phyloP scores from a whole-genome alignment of 2,113 vertebrate species.

The Ascaphus truei region DNA sequence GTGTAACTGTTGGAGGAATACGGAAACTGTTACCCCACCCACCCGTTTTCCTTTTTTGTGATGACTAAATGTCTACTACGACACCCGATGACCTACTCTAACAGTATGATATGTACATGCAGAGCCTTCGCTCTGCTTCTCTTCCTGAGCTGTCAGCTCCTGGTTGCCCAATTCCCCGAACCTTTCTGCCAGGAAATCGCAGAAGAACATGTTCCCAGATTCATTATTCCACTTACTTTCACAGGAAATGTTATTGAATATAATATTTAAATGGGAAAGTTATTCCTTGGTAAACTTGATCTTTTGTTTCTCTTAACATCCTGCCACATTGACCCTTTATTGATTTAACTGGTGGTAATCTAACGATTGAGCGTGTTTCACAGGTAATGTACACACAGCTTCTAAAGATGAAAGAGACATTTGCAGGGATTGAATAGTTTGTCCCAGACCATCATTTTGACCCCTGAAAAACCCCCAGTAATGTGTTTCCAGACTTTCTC shows the following conservation, averaged over 20 bases:
- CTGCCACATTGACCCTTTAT: too few species aligned
- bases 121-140: neutral
- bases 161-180: neutral
- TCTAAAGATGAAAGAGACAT: neutral
- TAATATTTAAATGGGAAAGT: too few species aligned
- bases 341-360: too few species aligned
- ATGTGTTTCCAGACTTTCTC: neutral
- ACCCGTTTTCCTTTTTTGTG: neutral
- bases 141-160: neutral
- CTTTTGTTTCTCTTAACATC: too few species aligned
- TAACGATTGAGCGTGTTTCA: too few species aligned
- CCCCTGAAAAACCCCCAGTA: neutral
- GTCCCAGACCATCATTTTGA: neutral
- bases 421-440: neutral
- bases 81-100: constrained; percentile 9
- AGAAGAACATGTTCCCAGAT: neutral
- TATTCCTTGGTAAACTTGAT: too few species aligned
- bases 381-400: too few species aligned
- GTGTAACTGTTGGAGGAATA: neutral
- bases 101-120: neutral
- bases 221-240: neutral
- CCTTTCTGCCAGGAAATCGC: constrained; percentile 4
- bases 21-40: neutral
- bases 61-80: constrained; percentile 10
- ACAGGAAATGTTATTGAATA: neutral